Evolutionary conservation across 2,888 invertebrate species (phyloP), one percentile per base, ranked within the genome.

Genomic region (Spisula solida): DNA sequence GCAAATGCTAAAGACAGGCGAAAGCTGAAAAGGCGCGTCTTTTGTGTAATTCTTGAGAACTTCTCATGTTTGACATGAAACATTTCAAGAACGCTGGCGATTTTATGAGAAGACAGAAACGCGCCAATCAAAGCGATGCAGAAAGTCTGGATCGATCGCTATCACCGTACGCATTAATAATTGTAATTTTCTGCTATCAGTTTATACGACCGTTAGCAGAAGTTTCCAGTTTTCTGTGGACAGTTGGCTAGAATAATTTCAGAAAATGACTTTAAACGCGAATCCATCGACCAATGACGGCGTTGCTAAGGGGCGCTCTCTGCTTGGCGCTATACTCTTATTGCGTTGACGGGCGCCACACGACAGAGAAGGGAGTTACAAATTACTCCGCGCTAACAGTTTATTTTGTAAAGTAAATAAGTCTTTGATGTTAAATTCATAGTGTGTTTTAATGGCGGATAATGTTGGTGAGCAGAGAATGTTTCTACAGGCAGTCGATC

Each of bases 301-400:
- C 81, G 92, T 92, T 92, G 92, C 92, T 92, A 92, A 56, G 92
- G 83, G 86, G 87, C 83, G 60, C 81, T 60, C 47, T 66, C 41
- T 66, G 41, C 85, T 81, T 75, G 83, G 85, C 84, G 85, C 66
- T 81, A 83, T 47, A 70, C 81, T 51, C 85, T 82, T 85, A 84
- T 48, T 81, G 60, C 79, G 80, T 86, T 92, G 92, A 90, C 88
- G 85, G 92, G 90, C 92, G 92, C 92, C 92, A 90, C 92, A 91
- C 92, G 92, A 86, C 92, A 66, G 47, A 60, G 51, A 48, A 70
- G 82, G 80, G 86, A 80, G 85, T 89, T 86, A 90, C 90, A 92
- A 92, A 92, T 92, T 82, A 90, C 88, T 88, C 85, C 75, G 84
- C 83, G 82, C 48, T 81, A 60, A 90, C 86, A 89, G 90, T 90